A percentile compares a stretch with the other conserved stretches of the same genome.
Evolutionary conservation across 2,113 vertebrate genomes (phyloP).

Genomic region (Gobius niger): DNA sequence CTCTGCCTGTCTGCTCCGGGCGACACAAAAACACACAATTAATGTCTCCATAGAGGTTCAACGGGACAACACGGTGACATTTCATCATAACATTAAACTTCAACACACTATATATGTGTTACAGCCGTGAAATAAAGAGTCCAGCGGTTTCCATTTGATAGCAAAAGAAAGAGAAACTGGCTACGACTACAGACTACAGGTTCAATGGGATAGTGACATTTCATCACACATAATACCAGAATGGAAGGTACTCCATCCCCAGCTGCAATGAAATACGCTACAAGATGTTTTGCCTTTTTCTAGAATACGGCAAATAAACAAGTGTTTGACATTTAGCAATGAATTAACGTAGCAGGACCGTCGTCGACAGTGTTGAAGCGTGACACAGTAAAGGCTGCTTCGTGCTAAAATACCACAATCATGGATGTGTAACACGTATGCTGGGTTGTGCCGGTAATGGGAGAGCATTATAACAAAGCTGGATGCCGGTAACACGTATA

Average conservation of each 20-base stretch:
- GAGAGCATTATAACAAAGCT: not conserved
- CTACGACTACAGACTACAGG: too few relatives aligned
- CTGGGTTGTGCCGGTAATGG: not conserved
- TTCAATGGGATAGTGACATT: too few relatives aligned
- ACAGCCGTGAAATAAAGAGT: too few relatives aligned
- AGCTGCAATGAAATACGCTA: too few relatives aligned
- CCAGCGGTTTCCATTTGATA: too few relatives aligned
- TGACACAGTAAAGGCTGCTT: not conserved
- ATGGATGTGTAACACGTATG: not conserved
- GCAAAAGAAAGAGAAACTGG: too few relatives aligned
- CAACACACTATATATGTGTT: too few relatives aligned
- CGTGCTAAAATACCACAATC: not conserved
- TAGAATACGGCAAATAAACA: not conserved
- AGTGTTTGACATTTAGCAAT: not conserved
- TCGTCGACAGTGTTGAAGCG: not conserved
- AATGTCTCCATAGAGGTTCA: not conserved
- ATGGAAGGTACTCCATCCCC: too few relatives aligned
- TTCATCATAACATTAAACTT: too few relatives aligned
- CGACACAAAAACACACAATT: slow-evolving; percentile 36
- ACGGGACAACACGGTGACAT: not conserved
- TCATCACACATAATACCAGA: too few relatives aligned
- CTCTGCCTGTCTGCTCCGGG: slow-evolving; percentile 94
- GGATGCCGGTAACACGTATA: not conserved
- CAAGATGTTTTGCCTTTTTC: too few relatives aligned
- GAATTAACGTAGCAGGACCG: not conserved